Conservation (phyloP, 2,888 invertebrate genomes). For the Synanthedon vespiformis region DNA sequence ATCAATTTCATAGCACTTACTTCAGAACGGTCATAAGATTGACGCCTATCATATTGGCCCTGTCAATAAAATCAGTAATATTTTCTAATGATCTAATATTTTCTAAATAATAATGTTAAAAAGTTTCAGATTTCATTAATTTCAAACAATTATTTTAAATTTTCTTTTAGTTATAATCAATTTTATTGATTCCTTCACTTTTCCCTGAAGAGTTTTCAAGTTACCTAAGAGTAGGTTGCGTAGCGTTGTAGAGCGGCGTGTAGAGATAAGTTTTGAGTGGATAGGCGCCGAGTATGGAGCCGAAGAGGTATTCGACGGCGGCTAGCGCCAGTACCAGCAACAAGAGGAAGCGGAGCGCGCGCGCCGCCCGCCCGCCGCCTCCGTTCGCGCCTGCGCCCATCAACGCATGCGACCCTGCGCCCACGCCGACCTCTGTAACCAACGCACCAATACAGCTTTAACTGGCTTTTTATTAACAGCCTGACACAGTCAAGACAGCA, state of each 20-base stretch:
- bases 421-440: constrained; percentile 25
- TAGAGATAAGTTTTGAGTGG: constrained; percentile 57
- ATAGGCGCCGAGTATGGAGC: constrained; percentile 72
- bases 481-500: no score
- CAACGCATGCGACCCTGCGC: constrained; percentile 43
- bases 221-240: constrained; percentile 48
- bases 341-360: constrained; percentile 59
- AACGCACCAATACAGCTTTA: background rate
- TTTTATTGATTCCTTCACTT: no score
- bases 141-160: no score
- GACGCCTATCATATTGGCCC: no score
- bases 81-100: no score
- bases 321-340: constrained; percentile 74
- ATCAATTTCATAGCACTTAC: no score
- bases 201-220: no score
- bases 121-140: background rate
- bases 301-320: constrained; percentile 78
- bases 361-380: constrained; percentile 63
- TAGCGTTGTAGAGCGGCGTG: constrained; percentile 57
- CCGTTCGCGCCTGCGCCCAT: constrained; percentile 52
- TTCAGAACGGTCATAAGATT: no score
- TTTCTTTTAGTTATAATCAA: no score
- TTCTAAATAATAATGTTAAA: background rate
- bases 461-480: no score
- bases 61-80: no score